Evolutionary conservation across 2,113 vertebrate species (phyloP), one percentile per base, ranked within the genome.

Genomic region (Manacus vitellinus): DNA sequence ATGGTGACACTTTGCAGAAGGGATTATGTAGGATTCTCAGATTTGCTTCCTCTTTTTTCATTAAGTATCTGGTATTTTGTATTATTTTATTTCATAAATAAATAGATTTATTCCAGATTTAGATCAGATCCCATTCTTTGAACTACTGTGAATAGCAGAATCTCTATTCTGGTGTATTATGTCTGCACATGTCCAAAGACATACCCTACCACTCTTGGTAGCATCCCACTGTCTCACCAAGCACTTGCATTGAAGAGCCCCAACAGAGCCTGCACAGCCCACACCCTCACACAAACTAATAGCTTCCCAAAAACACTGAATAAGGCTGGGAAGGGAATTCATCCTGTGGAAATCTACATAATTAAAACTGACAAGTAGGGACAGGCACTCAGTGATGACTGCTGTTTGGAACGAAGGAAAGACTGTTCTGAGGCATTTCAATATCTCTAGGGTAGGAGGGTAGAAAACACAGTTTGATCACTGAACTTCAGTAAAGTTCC

Each of bases 1-100:
- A 3, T 0, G 25, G 19, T 2, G 8, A 88, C 67, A 46, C 8
- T 6, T 19, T 67, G 25, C 25, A 51, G 19, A 58, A n/a, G 0
- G 1, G 14, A 67, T 4, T 25, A 74, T 4, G 2, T 1, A 68
- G 12, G 37, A 18, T 79, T 72, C 63, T 46, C 66, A 56, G 35
- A 54, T 25, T 67, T 59, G 31, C 27, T 9, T 74, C 10, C 3
- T n/a, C 22, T 30, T 72, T 39, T 44, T 41, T 39, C 51, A 41
- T 11, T 62, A 67, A 49, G 14, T 4, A 46, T 24, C 27, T n/a
- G 4, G 2, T 35, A 74, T 58, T 76, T 52, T 43, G 22, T 24
- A 28, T n/a, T 47, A 33, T 35, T n/a, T 67, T 65, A 14, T 22
- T 85, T 77, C 7, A 87, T 24, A 9, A 37, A 56, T 58, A 58